A percentile compares a stretch with the other conserved stretches of the same genome.
These are phyloP conservation scores for Bothrops jararaca DNA, from an alignment of 2,113 vertebrate genomes.

Conservation along the genomic window DNA sequence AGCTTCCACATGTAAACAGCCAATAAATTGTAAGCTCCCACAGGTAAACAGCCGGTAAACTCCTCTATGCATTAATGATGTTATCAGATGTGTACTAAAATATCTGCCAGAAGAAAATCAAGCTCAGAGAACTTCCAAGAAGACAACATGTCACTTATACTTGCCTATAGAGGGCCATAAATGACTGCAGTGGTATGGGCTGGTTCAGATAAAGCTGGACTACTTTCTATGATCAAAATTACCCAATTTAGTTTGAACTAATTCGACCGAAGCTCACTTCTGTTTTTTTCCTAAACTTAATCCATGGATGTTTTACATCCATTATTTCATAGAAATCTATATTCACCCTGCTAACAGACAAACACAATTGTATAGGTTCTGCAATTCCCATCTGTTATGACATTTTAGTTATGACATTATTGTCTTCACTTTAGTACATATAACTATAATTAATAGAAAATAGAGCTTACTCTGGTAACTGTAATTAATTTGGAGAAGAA, in stretches of 20 bases:
- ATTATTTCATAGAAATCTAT: neutral
- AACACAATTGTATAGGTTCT: neutral
- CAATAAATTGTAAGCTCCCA: neutral
- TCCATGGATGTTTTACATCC: neutral
- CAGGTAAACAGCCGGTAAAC: neutral
- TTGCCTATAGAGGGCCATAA: neutral
- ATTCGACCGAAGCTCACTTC: neutral
- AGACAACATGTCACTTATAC: neutral
- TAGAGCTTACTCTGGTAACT: neutral
- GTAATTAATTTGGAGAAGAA: slow-evolving; percentile 28
- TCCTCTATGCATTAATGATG: neutral
- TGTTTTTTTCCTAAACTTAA: neutral
- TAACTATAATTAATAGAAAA: slow-evolving; percentile 33
- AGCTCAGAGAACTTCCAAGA: neutral
- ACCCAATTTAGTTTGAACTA: neutral
- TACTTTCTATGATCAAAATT: neutral
- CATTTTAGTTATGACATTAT: slow-evolving; percentile 26
- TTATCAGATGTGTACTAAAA: neutral
- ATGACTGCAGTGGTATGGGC: neutral
- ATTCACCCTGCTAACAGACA: slow-evolving; percentile 10
- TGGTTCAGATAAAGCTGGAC: neutral
- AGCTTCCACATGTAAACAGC: neutral
- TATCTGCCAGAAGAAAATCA: neutral
- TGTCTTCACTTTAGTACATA: slow-evolving; percentile 22
- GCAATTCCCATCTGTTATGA: slow-evolving; percentile 8